Evolutionary conservation across 2,797 vertebrate genomes (phyloP).

Genomic region (Acanthiza pusilla): DNA sequence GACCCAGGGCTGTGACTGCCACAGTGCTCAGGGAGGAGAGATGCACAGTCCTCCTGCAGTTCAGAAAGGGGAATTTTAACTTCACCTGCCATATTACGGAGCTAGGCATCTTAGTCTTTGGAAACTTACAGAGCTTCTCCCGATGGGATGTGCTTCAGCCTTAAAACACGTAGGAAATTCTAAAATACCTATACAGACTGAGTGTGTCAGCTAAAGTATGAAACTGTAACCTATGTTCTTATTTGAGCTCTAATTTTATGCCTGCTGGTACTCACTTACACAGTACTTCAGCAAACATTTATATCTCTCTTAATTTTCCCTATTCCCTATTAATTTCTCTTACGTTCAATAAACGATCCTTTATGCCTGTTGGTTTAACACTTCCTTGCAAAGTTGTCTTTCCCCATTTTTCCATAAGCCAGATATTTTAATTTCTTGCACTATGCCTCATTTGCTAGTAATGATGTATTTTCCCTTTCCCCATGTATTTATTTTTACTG

Average conservation of each 20-base stretch:
- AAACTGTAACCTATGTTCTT: neutral
- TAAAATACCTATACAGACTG: neutral
- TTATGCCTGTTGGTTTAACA: constrained; percentile 28
- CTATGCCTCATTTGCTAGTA: constrained; percentile 61
- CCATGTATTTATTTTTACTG: constrained; percentile 53
- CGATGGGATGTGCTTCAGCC: neutral
- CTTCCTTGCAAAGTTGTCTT: constrained; percentile 21
- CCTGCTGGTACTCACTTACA: constrained; percentile 35
- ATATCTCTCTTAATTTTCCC: constrained; percentile 49
- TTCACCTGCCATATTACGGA: accelerated
- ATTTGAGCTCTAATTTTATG: constrained; percentile 33
- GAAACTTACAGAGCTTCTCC: neutral
- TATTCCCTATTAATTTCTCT: constrained; percentile 43
- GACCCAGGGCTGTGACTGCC: neutral
- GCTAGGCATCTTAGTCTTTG: neutral
- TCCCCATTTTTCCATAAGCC: neutral
- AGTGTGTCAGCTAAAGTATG: neutral
- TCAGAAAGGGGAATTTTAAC: neutral
- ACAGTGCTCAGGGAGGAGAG: neutral
- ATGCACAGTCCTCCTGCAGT: neutral
- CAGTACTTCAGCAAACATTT: constrained; percentile 35
- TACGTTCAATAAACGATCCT: neutral
- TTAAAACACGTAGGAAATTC: neutral
- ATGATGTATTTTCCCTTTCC: constrained; percentile 55
- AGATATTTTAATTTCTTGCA: constrained; percentile 56